These are phyloP conservation scores for Tetramorium parvispinum DNA, from an alignment of 1,140 invertebrate genomes.

Conservation along the genomic window DNA sequence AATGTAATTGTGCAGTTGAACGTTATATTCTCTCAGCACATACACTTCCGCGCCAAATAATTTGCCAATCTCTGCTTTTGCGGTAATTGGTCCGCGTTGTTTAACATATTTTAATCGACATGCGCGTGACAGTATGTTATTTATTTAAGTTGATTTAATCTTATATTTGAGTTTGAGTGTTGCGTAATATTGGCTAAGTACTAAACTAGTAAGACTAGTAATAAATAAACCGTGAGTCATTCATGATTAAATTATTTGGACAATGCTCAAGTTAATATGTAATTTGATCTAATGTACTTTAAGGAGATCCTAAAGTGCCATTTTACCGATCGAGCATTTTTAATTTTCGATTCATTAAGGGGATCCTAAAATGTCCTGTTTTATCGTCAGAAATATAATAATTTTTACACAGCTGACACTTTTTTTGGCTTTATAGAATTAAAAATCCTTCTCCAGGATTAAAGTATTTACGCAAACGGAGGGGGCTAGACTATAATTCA, in stretches of 20 bases:
- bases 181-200: neutral
- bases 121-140: neutral
- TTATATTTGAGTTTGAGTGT: neutral
- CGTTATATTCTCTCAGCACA: neutral
- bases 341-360: too few species aligned
- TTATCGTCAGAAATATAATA: too few species aligned
- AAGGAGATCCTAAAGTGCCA: too few species aligned
- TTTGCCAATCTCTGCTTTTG: neutral
- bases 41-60: neutral
- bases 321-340: too few species aligned
- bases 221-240: neutral
- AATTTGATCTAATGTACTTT: neutral
- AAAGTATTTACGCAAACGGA: too few species aligned
- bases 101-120: neutral
- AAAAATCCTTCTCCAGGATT: too few species aligned
- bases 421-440: too few species aligned
- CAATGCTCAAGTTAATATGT: neutral
- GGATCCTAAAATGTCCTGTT: too few species aligned
- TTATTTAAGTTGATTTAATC: constrained; percentile 46
- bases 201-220: neutral
- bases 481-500: too few species aligned
- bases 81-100: neutral
- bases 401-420: too few species aligned
- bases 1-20: neutral
- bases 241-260: neutral